These are phyloP conservation scores for Stigmatopora argus DNA, from an alignment of 2,113 vertebrate genomes.

Conservation along the genomic window DNA sequence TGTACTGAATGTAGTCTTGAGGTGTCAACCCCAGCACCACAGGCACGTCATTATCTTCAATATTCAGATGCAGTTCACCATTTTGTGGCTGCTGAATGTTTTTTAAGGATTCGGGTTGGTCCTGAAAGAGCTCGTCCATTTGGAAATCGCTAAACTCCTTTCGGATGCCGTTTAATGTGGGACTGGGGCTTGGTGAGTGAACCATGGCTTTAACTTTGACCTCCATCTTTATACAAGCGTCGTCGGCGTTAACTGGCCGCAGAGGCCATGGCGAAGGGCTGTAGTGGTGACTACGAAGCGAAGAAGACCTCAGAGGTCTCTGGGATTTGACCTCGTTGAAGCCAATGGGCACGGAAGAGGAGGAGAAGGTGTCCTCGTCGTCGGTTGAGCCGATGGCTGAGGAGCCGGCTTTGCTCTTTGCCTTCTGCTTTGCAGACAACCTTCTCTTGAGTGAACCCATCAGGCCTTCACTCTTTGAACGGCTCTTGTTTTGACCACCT, in stretches of 20 bases:
- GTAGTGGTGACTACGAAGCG: slow-evolving; percentile 90
- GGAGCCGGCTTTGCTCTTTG: slow-evolving; percentile 82
- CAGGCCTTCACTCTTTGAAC: slow-evolving; percentile 88
- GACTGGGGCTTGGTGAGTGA: slow-evolving; percentile 85
- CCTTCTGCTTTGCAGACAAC: slow-evolving; percentile 93
- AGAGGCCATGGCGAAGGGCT: slow-evolving; percentile 95
- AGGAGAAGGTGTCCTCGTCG: slow-evolving; percentile 88
- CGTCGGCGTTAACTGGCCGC: slow-evolving; percentile 85
- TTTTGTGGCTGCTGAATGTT: slow-evolving; percentile 78
- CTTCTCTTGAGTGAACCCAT: slow-evolving; percentile 95
- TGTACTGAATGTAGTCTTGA: slow-evolving; percentile 99
- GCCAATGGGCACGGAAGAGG: slow-evolving; percentile 84
- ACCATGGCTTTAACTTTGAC: slow-evolving; percentile 95
- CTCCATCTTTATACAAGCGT: slow-evolving; percentile 95
- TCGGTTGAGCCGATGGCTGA: slow-evolving; percentile 77
- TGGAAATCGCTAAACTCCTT: slow-evolving; percentile 89
- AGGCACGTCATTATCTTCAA: slow-evolving; percentile 91
- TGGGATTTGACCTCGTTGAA: slow-evolving; percentile 90
- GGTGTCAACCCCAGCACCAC: slow-evolving; percentile 91
- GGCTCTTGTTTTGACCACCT: slow-evolving; percentile 75
- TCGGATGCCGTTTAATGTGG: slow-evolving; percentile 84
- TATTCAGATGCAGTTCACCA: slow-evolving; percentile 84
- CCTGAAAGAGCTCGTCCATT: slow-evolving; percentile 80
- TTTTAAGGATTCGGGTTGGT: slow-evolving; percentile 77
- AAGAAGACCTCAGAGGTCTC: slow-evolving; percentile 86